Base-by-base conservation (phyloP, 2,888 invertebrate species). In the Hemistola chrysoprasaria region DNA sequence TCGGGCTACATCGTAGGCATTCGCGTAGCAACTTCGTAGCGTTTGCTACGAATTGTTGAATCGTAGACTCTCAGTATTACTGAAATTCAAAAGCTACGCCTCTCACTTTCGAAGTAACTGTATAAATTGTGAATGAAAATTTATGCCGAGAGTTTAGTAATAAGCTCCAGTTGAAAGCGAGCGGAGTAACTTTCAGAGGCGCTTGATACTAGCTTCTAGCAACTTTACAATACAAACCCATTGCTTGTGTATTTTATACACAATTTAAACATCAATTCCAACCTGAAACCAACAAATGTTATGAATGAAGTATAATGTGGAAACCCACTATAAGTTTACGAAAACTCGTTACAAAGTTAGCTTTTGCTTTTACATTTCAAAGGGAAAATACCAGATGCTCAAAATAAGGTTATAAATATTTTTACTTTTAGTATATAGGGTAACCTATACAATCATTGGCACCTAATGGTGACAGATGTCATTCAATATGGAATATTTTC, bases 101-200 rank as follows among this genome's bases (percentile, higher is more conserved):
- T 39, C 40, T 8, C 31, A 47, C 38, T 55, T 50, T 49, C 37
- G 49, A 53, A 53, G 39, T 50, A 45, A 44, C 54, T 48, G 59
- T 56, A 54, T 57, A 59, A 59, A 65, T 62, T 64, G 47, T 39
- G 56, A 56, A 67, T 62, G 56, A 54, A 62, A 69, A 67, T 67
- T 53, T 59, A 59, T 62, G 54, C 47, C 40, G 29, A 29, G 59
- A 62, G 62, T 65, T 62, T 52, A 59, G 63, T 59, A 67, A 65
- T 65, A 65, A 68, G 60, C 55, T 47, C 23, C 47, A 41, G 52
- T 56, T 54, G 61, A 64, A 60, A 56, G 53, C 39, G 41, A 48
- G 27, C 22, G 27, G 46, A 24, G 31, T 40, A 49, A 53, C 47
- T 57, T 53, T 48, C 45, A 30, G 39, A 34, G n/a, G 35, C 30